Base-by-base conservation (phyloP, 2,797 vertebrate species). In the Cuniculus paca region DNA sequence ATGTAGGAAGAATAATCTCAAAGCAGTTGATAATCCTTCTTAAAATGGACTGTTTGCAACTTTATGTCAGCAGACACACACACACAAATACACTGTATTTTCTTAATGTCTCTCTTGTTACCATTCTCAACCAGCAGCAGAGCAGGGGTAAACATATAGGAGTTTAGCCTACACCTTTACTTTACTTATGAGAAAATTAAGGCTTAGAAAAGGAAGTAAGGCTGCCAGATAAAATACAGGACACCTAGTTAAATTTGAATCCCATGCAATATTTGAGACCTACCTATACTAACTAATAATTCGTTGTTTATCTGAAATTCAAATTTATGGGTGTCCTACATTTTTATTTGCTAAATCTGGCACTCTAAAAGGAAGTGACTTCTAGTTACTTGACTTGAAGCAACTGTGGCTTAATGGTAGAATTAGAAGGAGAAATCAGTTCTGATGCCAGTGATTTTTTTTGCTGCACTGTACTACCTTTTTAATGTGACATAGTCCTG, bases 321-420 rank as follows among this genome's bases (percentile, higher is more conserved):
- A 93, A 85, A 96, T 92, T 91, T 95, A 93, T 13, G 70, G 31
- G 77, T 11, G 1, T 52, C 56, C 83, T 91, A 42, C 74, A 58
- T 87, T 95, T 97, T 97, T 93, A 97, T 87, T 97, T 97, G 96
- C 54, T 90, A 89, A 93, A 61, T 54, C 84, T 94, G 94, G 81
- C 95, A 77, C 45, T 31, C 80, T 90, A 54, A 93, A 81, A 95
- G 95, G 90, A 95, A 95, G 45, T 90, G 56, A 79, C 77, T 92
- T 97, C 48, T 93, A 54, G 50, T 74, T 74, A 87, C 10, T 68
- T 63, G 63, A 87, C 86, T 88, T 96, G 68, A 88, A 96, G 89
- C 86, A 79, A 87, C 63, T 63, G 3, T 58, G 63, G 26, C 26
- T 95, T 68, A 78, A 70, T 1, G 6, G 52, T 34, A 80, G 87